Base-by-base conservation (phyloP, 2,797 vertebrate genomes). In the Mastacembelus armatus region DNA sequence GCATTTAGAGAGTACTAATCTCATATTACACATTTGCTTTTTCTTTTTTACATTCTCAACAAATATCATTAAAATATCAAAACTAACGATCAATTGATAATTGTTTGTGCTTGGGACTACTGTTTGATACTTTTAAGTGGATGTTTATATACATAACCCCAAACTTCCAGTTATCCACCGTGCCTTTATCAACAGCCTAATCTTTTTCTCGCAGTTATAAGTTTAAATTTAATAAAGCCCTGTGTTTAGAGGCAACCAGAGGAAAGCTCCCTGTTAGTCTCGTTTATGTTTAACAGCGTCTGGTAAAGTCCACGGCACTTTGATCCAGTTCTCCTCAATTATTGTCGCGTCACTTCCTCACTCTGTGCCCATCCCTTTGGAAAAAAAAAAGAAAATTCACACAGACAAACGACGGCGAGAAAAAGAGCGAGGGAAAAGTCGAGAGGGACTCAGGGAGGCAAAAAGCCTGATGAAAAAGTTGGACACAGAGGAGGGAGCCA, bases 311-410 rank as follows among this genome's bases (percentile, higher is more conserved):
- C 22, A 59, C 58, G 56, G 52, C 30, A 55, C 74, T 67, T 56
- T 71, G 72, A 71, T 87, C 71, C 80, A 70, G 77, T 70, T 42
- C 69, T 82, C 84, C 73, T 74, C 77, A 84, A 71, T 78, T 76
- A 71, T 19, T 7, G 78, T 65, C 73, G 91, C 94, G 94, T 95
- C 94, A 95, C 93, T 94, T 95, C 94, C 94, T 93, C 77, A 61
- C 39, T 61, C 71, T 62, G 45, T 74, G 94, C 94, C 94, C 93
- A 92, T 94, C 94, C 94, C 94, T 90, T 85, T 91, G 90, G 92
- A 90, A 87, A 83, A 85, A 73, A 82, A 74, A 66, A 85, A 88
- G 85, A 89, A 78, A 85, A 84, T 42, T 84, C 86, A 85, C 86
- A 81, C 81, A 85, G 84, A 77, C 85, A 77, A 87, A 71, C 81